Evolutionary conservation across 2,113 vertebrate genomes (phyloP), one percentile per base, ranked within the genome.

Genomic region (Ammospiza caudacuta): DNA sequence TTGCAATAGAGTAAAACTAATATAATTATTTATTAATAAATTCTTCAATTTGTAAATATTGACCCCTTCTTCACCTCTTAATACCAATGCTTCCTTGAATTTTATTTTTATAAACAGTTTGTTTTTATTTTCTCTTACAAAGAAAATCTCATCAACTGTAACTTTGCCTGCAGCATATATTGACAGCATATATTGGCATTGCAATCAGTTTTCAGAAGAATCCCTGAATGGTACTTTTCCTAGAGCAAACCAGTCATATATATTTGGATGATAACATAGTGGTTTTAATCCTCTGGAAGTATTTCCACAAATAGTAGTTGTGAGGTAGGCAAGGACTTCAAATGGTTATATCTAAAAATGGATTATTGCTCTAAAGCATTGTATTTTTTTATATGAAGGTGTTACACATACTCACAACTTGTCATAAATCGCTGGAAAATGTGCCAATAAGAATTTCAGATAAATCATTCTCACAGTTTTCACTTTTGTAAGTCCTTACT

Each of bases 131-230:
- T 88, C 21, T 55, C 66, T 92, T 59, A 92, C 17, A 25, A 64
- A 74, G 47, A 95, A 94, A 88, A 67, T 93, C 88, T 95, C 58
- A 95, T 96, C 59, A 96, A 86, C 83, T 92, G 29, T 78, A 96
- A 39, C 43, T 64, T 80, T 58, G 83, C 54, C 64, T 89, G 28
- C 44, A 96, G 70, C 63, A 91, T 84, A 85, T 93, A 92, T 81
- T 94, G 79, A 90, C 84, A 74, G 44, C 41, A 41, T 41, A 41
- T 41, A 41, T 41, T 41, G 41, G 15, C 41, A 83, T 85, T 89
- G 31, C 79, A 87, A 54, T 17, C 93, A 92, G 49, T 93, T 97
- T 94, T 66, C 63, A 96, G 62, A 88, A 83, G 43, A 95, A 90
- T 76, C 80, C 5, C 15, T 88, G 9, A 52, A 55, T 47, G 5